phyloP scores from a whole-genome alignment of 2,888 invertebrate species.

The Melanotus villosus region DNA sequence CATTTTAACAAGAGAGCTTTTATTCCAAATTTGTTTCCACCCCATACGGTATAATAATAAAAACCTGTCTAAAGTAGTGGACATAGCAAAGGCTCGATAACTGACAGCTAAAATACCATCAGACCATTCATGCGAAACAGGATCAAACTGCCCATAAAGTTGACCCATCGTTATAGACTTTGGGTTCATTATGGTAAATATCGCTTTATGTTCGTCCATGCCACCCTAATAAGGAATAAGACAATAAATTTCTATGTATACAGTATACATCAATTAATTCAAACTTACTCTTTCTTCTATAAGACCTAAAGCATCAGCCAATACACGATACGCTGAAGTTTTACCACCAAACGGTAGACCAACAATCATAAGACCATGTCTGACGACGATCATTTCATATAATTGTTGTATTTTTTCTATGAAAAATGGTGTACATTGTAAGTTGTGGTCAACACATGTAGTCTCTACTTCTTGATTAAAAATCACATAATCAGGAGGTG shows the following conservation, averaged over 20 bases:
- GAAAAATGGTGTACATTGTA: constrained; percentile 89
- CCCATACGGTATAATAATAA: background rate
- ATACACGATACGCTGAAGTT: constrained; percentile 85
- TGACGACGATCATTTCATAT: constrained; percentile 95
- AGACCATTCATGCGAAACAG: constrained; percentile 94
- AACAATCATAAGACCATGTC: constrained; percentile 96
- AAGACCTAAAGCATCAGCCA: constrained; percentile 85
- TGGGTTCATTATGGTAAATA: constrained; percentile 90
- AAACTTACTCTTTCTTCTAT: constrained; percentile 78
- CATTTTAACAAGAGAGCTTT: no score
- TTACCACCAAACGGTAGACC: constrained; percentile 95
- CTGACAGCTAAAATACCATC: constrained; percentile 90
- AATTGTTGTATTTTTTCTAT: constrained; percentile 91
- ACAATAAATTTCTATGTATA: background rate
- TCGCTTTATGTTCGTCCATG: constrained; percentile 83
- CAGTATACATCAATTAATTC: background rate
- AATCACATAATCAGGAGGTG: constrained; percentile 83
- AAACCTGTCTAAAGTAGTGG: constrained; percentile 78
- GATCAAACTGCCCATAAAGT: constrained; percentile 94
- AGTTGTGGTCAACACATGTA: constrained; percentile 79
- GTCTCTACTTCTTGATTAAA: constrained; percentile 77
- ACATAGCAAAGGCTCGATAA: constrained; percentile 85
- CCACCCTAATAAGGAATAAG: constrained; percentile 70
- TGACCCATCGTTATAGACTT: constrained; percentile 97
- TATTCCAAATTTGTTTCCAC: no score